Evolutionary conservation across 1,140 invertebrate species (phyloP), one percentile per base, ranked within the genome.

Genomic region (Agraylea sexmaculata): DNA sequence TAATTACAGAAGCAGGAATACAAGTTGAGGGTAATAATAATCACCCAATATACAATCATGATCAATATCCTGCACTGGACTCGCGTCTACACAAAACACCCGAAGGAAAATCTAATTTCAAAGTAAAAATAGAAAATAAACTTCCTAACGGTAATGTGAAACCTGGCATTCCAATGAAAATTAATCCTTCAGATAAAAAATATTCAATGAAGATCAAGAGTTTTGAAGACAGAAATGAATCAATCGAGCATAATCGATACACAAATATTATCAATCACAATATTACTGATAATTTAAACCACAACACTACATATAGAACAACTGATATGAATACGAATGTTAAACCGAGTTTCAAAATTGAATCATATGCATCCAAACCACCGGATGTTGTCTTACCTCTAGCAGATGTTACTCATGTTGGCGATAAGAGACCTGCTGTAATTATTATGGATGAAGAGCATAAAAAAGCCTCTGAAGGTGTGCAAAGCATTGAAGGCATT

Each of bases 361-460:
- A 42, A 19, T 19, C 30, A 33, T 28, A 10, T 38, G 7, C 31
- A 28, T 21, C n/a, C n/a, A 49, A 49, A 37, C 47, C 43, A 16
- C 47, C 47, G 2, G 47, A 46, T 32, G 42, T 53, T 34, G 40
- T 52, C 15, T 21, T 46, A 12, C 41, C 48, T 18, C 40, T 50
- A 33, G 31, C 46, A 18, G 42, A 43, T 40, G 40, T 40, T 38
- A 40, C 35, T 29, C 41, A 37, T 18, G 57, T 59, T 45, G 45
- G 51, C 15, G 60, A 63, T 41, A 56, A 64, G 7, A 62, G 73
- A 34, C 75, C 75, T 2, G 64, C 76, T 2, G 76, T 78, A 6
- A 73, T 80, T 37, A 64, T 80, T 30, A 51, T 77, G 49, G 73
- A 73, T 40, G 66, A 72, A 48, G 59, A 58, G 8, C 51, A 60